Evolutionary conservation across 1,140 invertebrate genomes (phyloP), one percentile per base, ranked within the genome.

Genomic region (Spodoptera litura): DNA sequence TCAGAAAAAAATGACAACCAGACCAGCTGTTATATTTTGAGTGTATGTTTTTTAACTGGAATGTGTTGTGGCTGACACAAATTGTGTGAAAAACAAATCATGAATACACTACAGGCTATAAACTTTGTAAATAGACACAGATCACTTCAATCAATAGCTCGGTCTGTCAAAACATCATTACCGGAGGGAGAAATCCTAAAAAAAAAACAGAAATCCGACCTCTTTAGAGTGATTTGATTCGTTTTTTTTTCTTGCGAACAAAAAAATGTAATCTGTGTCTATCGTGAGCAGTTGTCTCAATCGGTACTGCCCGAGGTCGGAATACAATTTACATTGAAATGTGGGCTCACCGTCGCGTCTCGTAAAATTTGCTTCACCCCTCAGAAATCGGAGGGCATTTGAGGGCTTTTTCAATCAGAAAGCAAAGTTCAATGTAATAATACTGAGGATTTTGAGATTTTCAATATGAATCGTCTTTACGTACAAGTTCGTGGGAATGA

Each of bases 291-390:
- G 66, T 70, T 70, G 66, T 70, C 52, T 70, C 66, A 70, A 70
- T 70, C 20, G 12, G 0, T 13, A 2, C 25, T 53, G 49, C 49
- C 66, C 66, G 20, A 62, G 59, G 52, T 38, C 20, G 25, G 66
- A 70, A 70, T 70, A 70, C 49, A 35, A 70, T 70, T 70, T 70
- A 31, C 66, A 70, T 70, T 9, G 25, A 70, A 70, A 70, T 70
- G 66, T 49, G 25, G 49, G 49, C 49, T 53, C 20, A 52, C 13
- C 49, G 49, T 0, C 66, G 20, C 15, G 12, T 52, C 66, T 70
- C 49, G 27, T 70, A 70, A 70, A 70, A 70, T 70, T 70, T 70
- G 66, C 66, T 70, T 49, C 44, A 13, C 64, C 64, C 61, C 61
- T 51, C 10, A 27, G 64, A 70, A 52, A 70, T 70, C 66, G 51